A percentile compares a stretch with the other conserved stretches of the same genome.
Conservation (phyloP, 2,888 invertebrate species). For the Ceriagrion tenellum region DNA sequence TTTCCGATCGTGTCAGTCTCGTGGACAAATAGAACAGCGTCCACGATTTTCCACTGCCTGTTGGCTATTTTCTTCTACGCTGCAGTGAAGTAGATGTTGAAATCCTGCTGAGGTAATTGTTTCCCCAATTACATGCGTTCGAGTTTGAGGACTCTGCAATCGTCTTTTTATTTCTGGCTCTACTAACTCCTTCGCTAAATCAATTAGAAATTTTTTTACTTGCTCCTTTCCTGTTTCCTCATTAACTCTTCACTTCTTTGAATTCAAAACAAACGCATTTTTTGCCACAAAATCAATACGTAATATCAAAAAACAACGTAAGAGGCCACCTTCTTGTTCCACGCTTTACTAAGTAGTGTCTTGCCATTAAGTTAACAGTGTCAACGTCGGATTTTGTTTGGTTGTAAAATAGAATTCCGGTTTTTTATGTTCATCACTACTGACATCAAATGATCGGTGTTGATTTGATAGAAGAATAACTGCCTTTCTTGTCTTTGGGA, state of each 20-base stretch:
- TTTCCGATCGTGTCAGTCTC: too few relatives aligned
- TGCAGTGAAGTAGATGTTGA: neutral
- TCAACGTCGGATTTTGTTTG: constrained; percentile 7
- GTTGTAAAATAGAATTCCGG: neutral
- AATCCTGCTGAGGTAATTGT: neutral
- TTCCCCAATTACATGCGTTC: neutral
- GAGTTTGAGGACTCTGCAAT: neutral
- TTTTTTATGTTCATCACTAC: neutral
- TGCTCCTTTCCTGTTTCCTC: neutral
- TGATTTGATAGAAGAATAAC: constrained; percentile 15
- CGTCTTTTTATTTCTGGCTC: neutral
- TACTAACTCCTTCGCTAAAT: neutral
- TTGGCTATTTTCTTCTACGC: neutral
- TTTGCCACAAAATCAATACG: neutral
- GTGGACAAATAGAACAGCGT: too few relatives aligned
- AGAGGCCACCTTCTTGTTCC: neutral
- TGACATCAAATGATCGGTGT: neutral
- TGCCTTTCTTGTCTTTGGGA: neutral
- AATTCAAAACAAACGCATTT: neutral
- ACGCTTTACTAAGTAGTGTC: constrained; percentile 12
- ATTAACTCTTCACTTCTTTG: neutral
- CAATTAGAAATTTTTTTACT: neutral
- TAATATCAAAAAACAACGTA: neutral
- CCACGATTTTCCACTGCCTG: too few relatives aligned
- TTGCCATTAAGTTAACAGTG: constrained; percentile 4